Evolutionary conservation across 2,888 invertebrate species (phyloP), one percentile per base, ranked within the genome.

Genomic region (Drosophila hawaiiensis): DNA sequence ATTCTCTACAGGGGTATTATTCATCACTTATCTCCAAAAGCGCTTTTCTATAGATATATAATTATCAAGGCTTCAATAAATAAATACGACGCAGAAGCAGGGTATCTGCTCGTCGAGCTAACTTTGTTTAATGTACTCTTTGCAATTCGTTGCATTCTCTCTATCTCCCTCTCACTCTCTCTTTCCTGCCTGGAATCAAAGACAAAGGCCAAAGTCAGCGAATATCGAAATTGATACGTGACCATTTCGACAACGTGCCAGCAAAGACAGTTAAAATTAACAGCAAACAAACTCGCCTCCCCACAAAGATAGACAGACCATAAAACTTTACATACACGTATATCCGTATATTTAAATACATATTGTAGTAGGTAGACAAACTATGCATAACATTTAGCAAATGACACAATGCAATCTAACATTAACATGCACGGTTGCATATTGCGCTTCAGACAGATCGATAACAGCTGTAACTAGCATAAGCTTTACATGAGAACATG

Each of bases 141-240:
- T 16, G 25, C 16, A 47, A 25, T 16, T 25, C 25, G 25, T 25
- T 47, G 47, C 25, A 25, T 16, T 5, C 9, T 47, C 22, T 3
- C 25, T 16, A 25, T 25, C 16, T 47, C 22, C 7, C 7, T 4
- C 22, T 37, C 14, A 3, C 25, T 1, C 4, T 2, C 4, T 43
- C 12, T 9, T 7, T 47, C 47, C 37, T 19, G 37, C 12, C 19
- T 55, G 29, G 16, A 54, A 35, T 55, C 16, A 47, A 25, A 25
- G 16, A 22, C 22, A 47, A 25, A 55, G n/a, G 39, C 55, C 19
- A 47, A 28, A 50, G 25, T 39, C 35, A 22, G 35, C 55, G 65
- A 47, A 63, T 80, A 41, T 53, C 50, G 39, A 72, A 80, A 72
- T 62, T 76, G 62, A 76, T 60, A 80, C 81, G 77, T 78, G 81